Evolutionary conservation across 2,113 vertebrate species (phyloP), one percentile per base, ranked within the genome.

Genomic region (Brachirus orientalis): DNA sequence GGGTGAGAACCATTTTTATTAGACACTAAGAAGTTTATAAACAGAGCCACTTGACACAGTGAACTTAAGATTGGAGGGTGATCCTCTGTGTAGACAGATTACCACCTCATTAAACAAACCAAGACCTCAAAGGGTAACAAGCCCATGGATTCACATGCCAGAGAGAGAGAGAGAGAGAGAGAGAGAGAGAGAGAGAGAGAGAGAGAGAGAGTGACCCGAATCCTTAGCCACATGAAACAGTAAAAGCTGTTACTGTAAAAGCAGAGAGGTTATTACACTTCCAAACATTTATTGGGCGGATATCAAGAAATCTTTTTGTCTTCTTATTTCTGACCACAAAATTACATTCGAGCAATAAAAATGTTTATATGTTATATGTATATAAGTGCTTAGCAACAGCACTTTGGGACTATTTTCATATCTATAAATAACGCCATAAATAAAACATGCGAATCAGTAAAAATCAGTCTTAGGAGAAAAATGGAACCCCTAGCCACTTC

Each of bases 211-310:
- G 57, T 60, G 67, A 79, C 86, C 78, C 50, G 51, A 77, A 77
- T 82, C 46, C 69, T 56, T 38, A 61, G 70, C 91, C 88, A 90
- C 88, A 88, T 82, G 65, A 92, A 86, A 90, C 81, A 72, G 69
- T 52, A 69, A 69, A 55, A 48, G 73, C 79, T 41, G 81, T 90
- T n/a, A n/a, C 84, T 82, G 55, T 63, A 72, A 77, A 28, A 28
- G n/a, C n/a, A n/a, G 62, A 79, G 63, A 84, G 59, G 77, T 82
- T 69, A 85, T 85, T 86, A 77, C 80, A 81, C 85, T 83, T 86
- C 78, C 82, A 85, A 87, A 89, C 78, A 86, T 92, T 90, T 91
- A 85, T 86, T 90, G 85, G 83, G 86, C 69, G 85, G 76, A 90
- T 92, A 89, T 88, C 87, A 89, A 88, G 81, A 90, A 82, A 60